Conservation (phyloP, 2,113 vertebrate species). For the Archocentrus centrarchus region DNA sequence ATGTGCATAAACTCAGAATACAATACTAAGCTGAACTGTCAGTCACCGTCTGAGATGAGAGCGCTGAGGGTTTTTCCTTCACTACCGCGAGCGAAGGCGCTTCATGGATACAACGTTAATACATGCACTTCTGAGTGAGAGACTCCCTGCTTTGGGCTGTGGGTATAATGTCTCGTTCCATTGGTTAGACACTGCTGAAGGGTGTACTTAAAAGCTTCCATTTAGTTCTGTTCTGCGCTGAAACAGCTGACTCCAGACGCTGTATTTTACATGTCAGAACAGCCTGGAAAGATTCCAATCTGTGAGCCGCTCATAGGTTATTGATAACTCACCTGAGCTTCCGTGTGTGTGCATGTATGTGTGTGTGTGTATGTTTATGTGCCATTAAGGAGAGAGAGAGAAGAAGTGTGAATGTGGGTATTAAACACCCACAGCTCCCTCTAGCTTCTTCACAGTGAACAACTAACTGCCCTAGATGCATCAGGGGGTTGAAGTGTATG, state of each 20-base stretch:
- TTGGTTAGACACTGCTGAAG: constrained; percentile 43
- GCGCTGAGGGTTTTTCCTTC: constrained; percentile 24
- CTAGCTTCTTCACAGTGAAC: constrained; percentile 66
- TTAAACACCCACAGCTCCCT: constrained; percentile 78
- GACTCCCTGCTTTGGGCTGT: constrained; percentile 32
- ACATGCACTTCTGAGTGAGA: constrained; percentile 35
- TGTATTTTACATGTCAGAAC: constrained; percentile 52
- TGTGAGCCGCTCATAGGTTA: constrained; percentile 65
- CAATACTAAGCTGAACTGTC: constrained; percentile 42
- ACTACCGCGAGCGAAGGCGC: constrained; percentile 2
- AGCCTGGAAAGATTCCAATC: constrained; percentile 49
- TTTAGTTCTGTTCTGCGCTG: constrained; percentile 36
- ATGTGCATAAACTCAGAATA: constrained; percentile 36
- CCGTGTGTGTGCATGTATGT: constrained; percentile 7
- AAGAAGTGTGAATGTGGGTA: neutral
- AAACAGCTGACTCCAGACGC: constrained; percentile 48
- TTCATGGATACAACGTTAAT: constrained; percentile 20
- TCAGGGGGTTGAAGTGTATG: neutral
- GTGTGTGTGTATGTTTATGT: constrained; percentile 25
- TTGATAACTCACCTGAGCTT: constrained; percentile 72
- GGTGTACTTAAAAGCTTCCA: constrained; percentile 58
- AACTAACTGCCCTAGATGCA: constrained; percentile 34
- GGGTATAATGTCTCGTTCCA: constrained; percentile 53
- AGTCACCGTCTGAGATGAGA: constrained; percentile 28
- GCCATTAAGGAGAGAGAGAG: neutral